phyloP scores from a whole-genome alignment of 2,113 vertebrate genomes.

The Cacatua alba region DNA sequence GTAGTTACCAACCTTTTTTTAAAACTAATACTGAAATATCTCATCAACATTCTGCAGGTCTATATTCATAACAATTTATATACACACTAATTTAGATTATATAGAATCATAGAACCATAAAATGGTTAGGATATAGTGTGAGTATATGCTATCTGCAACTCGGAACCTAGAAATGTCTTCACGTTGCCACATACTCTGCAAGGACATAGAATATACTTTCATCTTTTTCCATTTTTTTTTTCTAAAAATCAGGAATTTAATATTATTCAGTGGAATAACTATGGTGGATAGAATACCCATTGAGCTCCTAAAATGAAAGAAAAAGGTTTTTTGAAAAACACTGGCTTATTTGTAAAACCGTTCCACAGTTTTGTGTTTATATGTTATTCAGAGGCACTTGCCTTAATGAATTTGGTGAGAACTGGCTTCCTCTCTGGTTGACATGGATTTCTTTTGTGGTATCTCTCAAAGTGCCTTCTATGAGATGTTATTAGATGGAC shows the following conservation, averaged over 20 bases:
- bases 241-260: not conserved
- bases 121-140: not conserved
- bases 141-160: not conserved
- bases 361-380: not conserved
- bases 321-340: not conserved
- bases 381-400: not conserved
- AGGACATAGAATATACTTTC: not conserved
- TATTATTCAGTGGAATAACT: not conserved
- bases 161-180: not conserved
- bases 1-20: not conserved
- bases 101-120: not conserved
- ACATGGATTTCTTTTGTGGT: not conserved
- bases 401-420: not conserved
- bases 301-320: not conserved
- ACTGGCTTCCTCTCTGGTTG: not conserved
- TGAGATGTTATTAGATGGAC: not conserved
- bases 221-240: accelerated
- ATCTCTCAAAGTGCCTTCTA: not conserved
- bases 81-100: not conserved
- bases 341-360: not conserved
- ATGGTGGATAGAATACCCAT: not conserved
- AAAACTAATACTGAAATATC: not conserved
- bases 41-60: not conserved
- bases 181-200: not conserved
- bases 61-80: not conserved